Percentiles rank a stretch among this genome's conserved stretches.
Conservation (phyloP, 1,140 invertebrate genomes). For the Drosophila grimshawi region DNA sequence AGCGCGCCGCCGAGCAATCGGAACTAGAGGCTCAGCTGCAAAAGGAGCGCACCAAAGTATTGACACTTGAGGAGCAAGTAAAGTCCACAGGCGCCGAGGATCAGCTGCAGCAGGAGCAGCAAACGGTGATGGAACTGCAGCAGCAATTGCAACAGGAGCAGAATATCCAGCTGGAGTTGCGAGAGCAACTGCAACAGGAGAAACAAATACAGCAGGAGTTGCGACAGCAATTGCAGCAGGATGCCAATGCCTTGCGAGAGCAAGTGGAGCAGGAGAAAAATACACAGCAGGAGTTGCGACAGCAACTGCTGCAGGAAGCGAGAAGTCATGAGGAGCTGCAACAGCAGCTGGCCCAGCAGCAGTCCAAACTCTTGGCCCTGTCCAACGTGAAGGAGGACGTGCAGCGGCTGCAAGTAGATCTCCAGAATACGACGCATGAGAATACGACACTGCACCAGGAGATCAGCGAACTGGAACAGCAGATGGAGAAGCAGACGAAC, state of each 20-base stretch:
- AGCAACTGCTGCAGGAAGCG: not conserved
- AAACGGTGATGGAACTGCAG: not conserved
- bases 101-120: not conserved
- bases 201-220: slow-evolving; percentile 18
- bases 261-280: not conserved
- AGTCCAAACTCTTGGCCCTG: slow-evolving; percentile 20
- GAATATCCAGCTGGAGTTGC: not conserved
- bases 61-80: slow-evolving; percentile 21
- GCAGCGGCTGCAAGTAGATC: slow-evolving; percentile 37
- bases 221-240: too few species aligned
- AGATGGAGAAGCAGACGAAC: slow-evolving; percentile 7
- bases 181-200: not conserved
- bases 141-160: not conserved
- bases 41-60: slow-evolving; percentile 21
- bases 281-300: not conserved
- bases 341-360: slow-evolving; percentile 41
- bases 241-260: not conserved
- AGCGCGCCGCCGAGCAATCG: slow-evolving; percentile 87
- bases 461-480: slow-evolving; percentile 21
- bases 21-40: slow-evolving; percentile 86
- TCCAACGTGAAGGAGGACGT: slow-evolving; percentile 42
- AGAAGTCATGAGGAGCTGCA: slow-evolving; percentile 16
- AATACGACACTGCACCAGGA: slow-evolving; percentile 53
- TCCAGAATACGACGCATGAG: slow-evolving; percentile 47
- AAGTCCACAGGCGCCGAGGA: slow-evolving; percentile 39